phyloP scores from a whole-genome alignment of 1,140 invertebrate species.

The Pentalonia nigronervosa region DNA sequence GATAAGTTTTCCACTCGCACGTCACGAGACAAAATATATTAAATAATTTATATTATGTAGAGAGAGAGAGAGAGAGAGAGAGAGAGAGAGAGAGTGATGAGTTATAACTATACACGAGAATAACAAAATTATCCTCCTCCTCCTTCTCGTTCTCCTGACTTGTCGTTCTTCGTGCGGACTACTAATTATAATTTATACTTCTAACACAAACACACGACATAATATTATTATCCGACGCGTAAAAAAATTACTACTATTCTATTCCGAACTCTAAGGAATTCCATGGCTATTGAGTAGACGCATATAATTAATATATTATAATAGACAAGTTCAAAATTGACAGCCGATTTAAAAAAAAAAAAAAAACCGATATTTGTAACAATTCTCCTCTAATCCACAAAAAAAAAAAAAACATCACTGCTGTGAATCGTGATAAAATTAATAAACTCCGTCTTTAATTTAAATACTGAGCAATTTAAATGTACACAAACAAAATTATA shows the following conservation, averaged over 20 bases:
- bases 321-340: not conserved
- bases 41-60: not conserved
- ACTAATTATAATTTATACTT: not conserved
- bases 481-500: conserved; percentile 12
- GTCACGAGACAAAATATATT: not conserved
- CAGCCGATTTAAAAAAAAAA: not conserved
- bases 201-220: too few species aligned
- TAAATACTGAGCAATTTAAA: conserved; percentile 4
- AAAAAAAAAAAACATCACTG: not conserved
- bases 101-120: not conserved
- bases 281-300: not conserved
- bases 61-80: not conserved
- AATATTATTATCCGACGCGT: too few species aligned
- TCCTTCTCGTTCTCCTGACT: not conserved
- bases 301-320: not conserved
- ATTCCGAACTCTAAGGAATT: not conserved
- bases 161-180: not conserved
- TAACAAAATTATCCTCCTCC: not conserved
- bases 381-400: not conserved
- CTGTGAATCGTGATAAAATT: not conserved
- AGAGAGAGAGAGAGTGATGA: not conserved
- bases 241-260: not conserved
- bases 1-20: not conserved
- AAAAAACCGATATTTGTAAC: not conserved
- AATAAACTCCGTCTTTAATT: not conserved